Evolutionary conservation across 1,140 invertebrate genomes (phyloP).

Genomic region (Heliconius hewitsoni): DNA sequence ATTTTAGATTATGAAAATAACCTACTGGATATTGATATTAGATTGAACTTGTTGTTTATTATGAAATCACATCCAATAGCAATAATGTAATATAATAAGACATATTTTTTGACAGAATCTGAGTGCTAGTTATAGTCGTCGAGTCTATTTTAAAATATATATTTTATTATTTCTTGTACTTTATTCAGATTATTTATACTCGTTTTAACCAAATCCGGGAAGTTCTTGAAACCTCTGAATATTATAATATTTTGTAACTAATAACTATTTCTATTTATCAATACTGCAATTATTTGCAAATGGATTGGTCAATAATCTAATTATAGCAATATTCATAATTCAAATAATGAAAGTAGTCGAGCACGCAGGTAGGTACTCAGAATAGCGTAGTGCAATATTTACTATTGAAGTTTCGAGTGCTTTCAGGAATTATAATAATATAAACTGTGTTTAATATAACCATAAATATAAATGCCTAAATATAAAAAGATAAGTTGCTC

Average conservation of each 20-base stretch:
- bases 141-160: too few relatives aligned
- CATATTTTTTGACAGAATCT: too few relatives aligned
- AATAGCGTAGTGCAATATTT: neutral
- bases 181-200: neutral
- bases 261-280: neutral
- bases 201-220: neutral
- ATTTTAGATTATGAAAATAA: too few relatives aligned
- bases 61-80: too few relatives aligned
- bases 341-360: constrained; percentile 8
- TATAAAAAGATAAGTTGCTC: too few relatives aligned
- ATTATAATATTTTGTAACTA: neutral
- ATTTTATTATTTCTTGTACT: too few relatives aligned
- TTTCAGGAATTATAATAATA: constrained; percentile 10
- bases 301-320: neutral
- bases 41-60: too few relatives aligned
- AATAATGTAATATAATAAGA: too few relatives aligned
- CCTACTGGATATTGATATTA: too few relatives aligned
- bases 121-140: too few relatives aligned
- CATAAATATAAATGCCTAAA: neutral
- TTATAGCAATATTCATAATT: constrained; percentile 14
- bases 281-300: neutral
- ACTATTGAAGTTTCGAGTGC: neutral
- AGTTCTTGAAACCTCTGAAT: neutral
- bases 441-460: neutral
- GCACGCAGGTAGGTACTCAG: neutral